Percentiles rank a stretch among this genome's conserved stretches.
Conservation (phyloP, 2,113 vertebrate genomes). For the Rhinolophus sinicus region DNA sequence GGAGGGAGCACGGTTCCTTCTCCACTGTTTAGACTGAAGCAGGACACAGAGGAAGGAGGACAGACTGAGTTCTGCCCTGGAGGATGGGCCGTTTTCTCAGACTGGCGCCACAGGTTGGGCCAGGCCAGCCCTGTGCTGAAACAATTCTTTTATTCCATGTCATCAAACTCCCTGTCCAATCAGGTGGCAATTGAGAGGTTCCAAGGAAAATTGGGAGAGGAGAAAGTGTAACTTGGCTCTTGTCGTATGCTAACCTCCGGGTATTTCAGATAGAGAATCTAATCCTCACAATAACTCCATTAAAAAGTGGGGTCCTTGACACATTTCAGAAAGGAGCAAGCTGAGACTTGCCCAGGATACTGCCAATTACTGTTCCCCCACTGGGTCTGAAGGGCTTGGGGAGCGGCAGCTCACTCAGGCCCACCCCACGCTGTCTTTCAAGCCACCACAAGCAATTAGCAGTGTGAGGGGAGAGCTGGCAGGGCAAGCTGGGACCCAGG, state of each 20-base stretch:
- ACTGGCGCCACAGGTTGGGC: background rate
- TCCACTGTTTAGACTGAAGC: background rate
- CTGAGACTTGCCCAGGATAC: background rate
- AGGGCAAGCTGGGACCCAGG: background rate
- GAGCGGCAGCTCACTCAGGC: background rate
- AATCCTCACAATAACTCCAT: background rate
- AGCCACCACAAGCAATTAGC: background rate
- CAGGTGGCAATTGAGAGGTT: background rate
- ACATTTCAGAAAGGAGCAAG: background rate
- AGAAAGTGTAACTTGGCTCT: background rate
- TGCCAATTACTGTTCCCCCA: background rate
- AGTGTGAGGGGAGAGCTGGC: background rate
- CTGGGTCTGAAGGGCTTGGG: background rate
- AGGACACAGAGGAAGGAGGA: background rate
- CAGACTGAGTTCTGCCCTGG: background rate
- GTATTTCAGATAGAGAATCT: background rate
- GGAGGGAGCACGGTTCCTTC: background rate
- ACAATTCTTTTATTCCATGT: background rate
- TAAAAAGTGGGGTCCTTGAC: background rate
- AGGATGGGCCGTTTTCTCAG: background rate
- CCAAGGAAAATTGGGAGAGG: background rate
- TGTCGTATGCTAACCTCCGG: background rate
- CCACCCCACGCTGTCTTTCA: background rate
- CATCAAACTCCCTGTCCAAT: background rate
- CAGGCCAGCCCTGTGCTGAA: background rate